Evolutionary conservation across 2,113 vertebrate species (phyloP), one percentile per base, ranked within the genome.

Genomic region (Leptodactylus fuscus): DNA sequence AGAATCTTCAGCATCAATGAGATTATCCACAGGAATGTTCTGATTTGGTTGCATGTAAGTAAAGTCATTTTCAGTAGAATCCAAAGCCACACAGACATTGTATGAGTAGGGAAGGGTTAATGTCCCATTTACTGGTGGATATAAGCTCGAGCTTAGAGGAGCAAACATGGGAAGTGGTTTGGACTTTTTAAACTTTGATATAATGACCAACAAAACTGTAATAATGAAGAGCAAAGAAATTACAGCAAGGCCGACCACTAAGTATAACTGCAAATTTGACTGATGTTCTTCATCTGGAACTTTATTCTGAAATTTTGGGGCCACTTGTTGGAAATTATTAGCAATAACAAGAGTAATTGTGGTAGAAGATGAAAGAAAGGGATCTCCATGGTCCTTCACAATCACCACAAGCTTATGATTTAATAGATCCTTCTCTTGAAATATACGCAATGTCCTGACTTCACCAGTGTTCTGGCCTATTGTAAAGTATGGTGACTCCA

Each of bases 311-410:
- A 90, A 71, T 16, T 90, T 87, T 0, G 88, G 84, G 67, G 91
- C 58, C 10, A 90, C 83, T 0, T 91, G 88, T 0, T 90, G 89
- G 5, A 91, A 89, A 62, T 93, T 92, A 83, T 97, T 93, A 67
- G 95, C 93, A 38, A 97, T 91, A 0, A 94, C 91, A 49, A 96
- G 92, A 0, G 93, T 93, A 41, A 96, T 60, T 0, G 92, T 95
- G 67, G 94, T 88, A 0, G 90, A 91, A 53, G 91, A 84, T 0
- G 91, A 93, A 13, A 92, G 91, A 82, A 91, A 79, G 0, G 89
- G 89, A 10, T 90, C 81, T 1, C 91, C 92, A 0, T 94, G 93
- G 74, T 94, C 94, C 88, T 93, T 93, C 12, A 94, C 90, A 0
- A 79, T 77, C 24, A 78, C 73, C 20, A 85, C 41, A 36, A 79